Conservation (phyloP, 2,888 invertebrate genomes). For the Uloborus plumipes region DNA sequence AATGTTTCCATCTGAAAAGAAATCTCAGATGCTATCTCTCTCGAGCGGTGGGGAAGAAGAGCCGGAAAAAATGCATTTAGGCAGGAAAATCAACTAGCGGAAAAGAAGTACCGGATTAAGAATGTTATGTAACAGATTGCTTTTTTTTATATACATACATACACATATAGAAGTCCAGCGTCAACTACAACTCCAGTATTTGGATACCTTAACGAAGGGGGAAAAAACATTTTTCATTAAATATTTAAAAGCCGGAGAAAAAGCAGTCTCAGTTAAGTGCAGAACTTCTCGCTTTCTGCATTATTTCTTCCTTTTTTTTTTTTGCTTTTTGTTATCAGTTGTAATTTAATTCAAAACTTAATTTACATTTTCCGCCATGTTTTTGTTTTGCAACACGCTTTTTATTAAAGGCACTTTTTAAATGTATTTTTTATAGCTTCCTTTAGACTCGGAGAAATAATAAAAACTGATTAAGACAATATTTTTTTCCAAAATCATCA, state of each 20-base stretch:
- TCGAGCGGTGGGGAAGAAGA: constrained; percentile 13
- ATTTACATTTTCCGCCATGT: constrained; percentile 46
- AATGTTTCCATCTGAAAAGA: constrained; percentile 32
- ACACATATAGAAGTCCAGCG: constrained; percentile 22
- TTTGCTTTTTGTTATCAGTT: constrained; percentile 47
- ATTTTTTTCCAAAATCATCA: constrained; percentile 40
- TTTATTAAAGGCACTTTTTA: constrained; percentile 30
- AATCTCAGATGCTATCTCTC: constrained; percentile 48
- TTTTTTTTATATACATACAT: constrained; percentile 15
- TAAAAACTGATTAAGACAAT: constrained; percentile 49
- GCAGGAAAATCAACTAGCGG: constrained; percentile 31
- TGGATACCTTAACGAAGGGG: constrained; percentile 27
- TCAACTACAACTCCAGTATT: constrained; percentile 17
- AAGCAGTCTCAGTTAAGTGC: constrained; percentile 6
- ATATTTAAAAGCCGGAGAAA: constrained; percentile 46
- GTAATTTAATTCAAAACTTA: constrained; percentile 64
- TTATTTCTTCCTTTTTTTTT: constrained; percentile 28
- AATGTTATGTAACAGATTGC: constrained; percentile 52
- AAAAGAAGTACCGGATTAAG: constrained; percentile 49
- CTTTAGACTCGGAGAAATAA: constrained; percentile 44
- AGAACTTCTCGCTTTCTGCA: constrained; percentile 30
- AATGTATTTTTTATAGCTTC: constrained; percentile 10
- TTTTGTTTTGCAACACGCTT: constrained; percentile 13
- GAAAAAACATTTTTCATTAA: constrained; percentile 43
- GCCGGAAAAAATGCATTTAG: background rate